Percentiles rank a stretch among this genome's conserved stretches.
phyloP scores from a whole-genome alignment of 2,888 invertebrate species.

The Pterobdella sp. region DNA sequence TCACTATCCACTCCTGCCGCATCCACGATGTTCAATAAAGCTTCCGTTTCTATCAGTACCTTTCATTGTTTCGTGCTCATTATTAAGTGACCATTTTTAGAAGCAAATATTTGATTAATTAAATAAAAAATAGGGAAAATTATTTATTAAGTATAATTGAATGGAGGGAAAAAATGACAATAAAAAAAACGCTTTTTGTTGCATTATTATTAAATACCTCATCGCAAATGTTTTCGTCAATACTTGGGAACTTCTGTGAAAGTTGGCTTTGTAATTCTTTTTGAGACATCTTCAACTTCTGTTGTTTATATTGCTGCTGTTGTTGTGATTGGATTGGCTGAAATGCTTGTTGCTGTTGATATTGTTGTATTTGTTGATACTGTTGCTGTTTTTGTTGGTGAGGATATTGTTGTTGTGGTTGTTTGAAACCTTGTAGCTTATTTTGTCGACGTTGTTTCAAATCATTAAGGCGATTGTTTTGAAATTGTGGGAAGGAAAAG shows the following conservation, averaged over 20 bases:
- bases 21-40: slow-evolving; percentile 34
- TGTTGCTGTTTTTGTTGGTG: slow-evolving; percentile 6
- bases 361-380: slow-evolving; percentile 9
- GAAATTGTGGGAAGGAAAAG: neutral
- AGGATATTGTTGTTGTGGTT: neutral
- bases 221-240: neutral
- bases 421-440: neutral
- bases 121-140: too few relatives aligned
- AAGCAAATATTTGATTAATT: too few relatives aligned
- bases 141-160: too few relatives aligned
- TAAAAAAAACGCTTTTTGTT: neutral
- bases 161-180: too few relatives aligned
- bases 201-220: neutral
- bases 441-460: neutral
- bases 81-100: too few relatives aligned
- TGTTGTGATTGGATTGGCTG: slow-evolving; percentile 2
- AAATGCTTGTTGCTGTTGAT: neutral
- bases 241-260: neutral
- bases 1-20: slow-evolving; percentile 30
- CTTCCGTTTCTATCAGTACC: slow-evolving; percentile 36
- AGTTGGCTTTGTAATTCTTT: neutral
- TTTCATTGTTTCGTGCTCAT: too few relatives aligned
- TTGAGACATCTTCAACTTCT: neutral
- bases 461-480: neutral
- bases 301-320: slow-evolving; percentile 10